Base-by-base conservation (phyloP, 2,888 invertebrate species). In the Ephialtes manifestator region DNA sequence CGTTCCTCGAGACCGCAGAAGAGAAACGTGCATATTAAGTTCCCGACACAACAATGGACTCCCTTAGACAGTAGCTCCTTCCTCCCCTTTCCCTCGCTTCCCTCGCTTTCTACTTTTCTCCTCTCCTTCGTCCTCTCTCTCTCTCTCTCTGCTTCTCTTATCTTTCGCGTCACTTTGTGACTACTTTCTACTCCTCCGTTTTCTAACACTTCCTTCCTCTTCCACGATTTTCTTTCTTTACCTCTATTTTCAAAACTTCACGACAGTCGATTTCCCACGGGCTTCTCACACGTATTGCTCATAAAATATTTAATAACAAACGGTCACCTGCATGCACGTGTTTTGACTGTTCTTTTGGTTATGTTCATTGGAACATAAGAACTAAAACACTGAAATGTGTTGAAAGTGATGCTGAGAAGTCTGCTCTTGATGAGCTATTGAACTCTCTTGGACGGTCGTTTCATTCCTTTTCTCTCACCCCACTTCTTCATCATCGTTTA, bases 21-120 rank as follows among this genome's bases (percentile, higher is more conserved):
- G 82, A 83, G 82, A 86, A 87, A 84, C 82, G 76, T 83, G 86
- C 87, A 86, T 87, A 88, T 88, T 88, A 87, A 88, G 81, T 86
- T 87, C 77, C 84, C 81, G 87, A 84, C 84, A 86, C 88, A 89
- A 90, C 89, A 90, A 90, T 90, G 89, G 89, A 87, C 86, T 83
- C 87, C 82, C 87, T 88, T 87, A 88, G 89, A 89, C 89, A 89
- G 89, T 89, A 88, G 89, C 83, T 71, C 65, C 86, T 71, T 70
- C 72, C 74, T 43, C 68, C 48, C 18, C 35, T 51, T 58, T 60
- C 28, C 18, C 60, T 53, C 53, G 7, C 43, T 31, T 65, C 55
- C 70, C 11, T 81, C 72, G 53, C 15, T 70, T 55, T 71, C 55
- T 80, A 70, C 78, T 65, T n/a, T 39, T 35, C 35, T 53, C 43